phyloP scores from a whole-genome alignment of 2,888 invertebrate species.

The Didymodactylos carnosus region DNA sequence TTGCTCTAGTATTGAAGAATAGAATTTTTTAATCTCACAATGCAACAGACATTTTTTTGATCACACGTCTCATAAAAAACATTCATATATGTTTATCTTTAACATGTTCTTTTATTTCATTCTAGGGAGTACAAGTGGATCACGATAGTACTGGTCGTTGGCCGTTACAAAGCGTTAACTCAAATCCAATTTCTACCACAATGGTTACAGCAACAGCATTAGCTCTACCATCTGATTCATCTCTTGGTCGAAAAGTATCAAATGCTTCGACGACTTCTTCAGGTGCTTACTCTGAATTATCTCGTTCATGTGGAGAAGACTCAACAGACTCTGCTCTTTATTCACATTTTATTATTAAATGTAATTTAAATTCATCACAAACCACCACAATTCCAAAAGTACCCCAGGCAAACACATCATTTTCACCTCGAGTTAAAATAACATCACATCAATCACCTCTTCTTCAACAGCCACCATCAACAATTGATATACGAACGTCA shows the following conservation, averaged over 20 bases:
- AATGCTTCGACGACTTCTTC: neutral
- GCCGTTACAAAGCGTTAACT: neutral
- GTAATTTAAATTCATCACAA: neutral
- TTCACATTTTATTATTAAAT: neutral
- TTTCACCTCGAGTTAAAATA: neutral
- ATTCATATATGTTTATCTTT: no score
- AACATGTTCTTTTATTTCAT: neutral
- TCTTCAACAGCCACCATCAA: neutral
- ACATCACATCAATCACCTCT: no score
- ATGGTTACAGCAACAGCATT: neutral
- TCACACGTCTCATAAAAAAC: no score
- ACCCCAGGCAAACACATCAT: neutral
- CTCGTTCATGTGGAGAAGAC: neutral
- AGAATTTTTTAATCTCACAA: no score
- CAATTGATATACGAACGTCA: neutral
- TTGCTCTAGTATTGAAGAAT: no score
- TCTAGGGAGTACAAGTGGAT: neutral
- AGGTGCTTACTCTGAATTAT: neutral
- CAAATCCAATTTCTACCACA: no score
- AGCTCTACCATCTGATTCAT: neutral
- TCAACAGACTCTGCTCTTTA: neutral
- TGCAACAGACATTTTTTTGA: no score
- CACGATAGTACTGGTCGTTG: neutral
- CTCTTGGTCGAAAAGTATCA: neutral
- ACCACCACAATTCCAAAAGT: no score